Evolutionary conservation across 2,888 invertebrate genomes (phyloP).

Genomic region (Meteorus cinctellus): DNA sequence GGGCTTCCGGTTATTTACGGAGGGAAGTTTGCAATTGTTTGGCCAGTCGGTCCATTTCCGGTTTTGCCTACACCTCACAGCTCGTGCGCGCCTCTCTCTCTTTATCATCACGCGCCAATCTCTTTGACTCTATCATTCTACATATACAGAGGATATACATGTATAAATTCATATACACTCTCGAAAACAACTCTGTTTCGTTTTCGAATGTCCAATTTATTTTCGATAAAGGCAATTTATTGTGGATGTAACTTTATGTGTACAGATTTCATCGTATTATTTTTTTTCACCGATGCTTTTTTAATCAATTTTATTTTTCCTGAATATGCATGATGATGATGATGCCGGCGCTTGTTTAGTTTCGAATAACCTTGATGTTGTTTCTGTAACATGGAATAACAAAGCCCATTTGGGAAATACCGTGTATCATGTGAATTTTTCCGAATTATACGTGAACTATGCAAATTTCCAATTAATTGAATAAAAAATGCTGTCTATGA

Average conservation of each 20-base stretch:
- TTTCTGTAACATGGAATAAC: background rate
- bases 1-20: constrained; percentile 65
- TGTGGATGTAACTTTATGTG: constrained; percentile 38
- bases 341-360: background rate
- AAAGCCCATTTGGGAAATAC: background rate
- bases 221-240: constrained; percentile 58
- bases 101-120: constrained; percentile 43
- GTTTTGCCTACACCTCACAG: constrained; percentile 50
- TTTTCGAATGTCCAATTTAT: constrained; percentile 54
- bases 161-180: constrained; percentile 23
- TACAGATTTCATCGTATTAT: constrained; percentile 46
- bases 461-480: background rate
- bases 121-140: constrained; percentile 19
- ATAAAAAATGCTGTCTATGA: background rate
- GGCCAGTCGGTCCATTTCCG: constrained; percentile 67
- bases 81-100: constrained; percentile 28
- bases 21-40: constrained; percentile 69
- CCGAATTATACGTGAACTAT: background rate
- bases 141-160: background rate
- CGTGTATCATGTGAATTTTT: background rate
- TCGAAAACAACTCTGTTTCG: constrained; percentile 47
- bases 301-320: constrained; percentile 2
- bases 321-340: constrained; percentile 1
- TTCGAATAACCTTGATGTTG: background rate
- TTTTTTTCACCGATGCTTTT: too few species aligned